Percentiles rank a stretch among this genome's conserved stretches.
Evolutionary conservation across 2,797 vertebrate species (phyloP).

Genomic region (Ctenopoma multispine): DNA sequence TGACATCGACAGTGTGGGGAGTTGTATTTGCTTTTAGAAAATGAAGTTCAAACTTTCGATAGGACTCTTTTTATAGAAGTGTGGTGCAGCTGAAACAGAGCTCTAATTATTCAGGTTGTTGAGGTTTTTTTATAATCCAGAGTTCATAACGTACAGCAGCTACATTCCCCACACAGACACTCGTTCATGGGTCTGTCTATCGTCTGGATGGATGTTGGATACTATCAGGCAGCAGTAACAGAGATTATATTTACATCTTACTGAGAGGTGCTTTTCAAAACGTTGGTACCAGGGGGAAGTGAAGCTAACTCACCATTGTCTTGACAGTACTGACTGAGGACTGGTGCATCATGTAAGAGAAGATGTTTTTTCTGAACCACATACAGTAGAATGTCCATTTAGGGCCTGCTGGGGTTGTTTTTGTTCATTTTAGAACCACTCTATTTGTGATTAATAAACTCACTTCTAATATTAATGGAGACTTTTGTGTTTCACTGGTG

Average conservation of each 20-base stretch:
- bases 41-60: background rate
- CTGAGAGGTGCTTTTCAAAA: too few species aligned
- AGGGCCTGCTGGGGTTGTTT: constrained; percentile 63
- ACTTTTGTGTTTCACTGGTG: constrained; percentile 12
- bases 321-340: constrained; percentile 16
- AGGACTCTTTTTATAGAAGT: constrained; percentile 1
- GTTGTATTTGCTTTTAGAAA: constrained; percentile 20
- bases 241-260: too few species aligned
- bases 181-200: constrained; percentile 4
- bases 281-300: constrained; percentile 17
- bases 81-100: constrained; percentile 12
- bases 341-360: constrained; percentile 20
- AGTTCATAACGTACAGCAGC: constrained; percentile 28
- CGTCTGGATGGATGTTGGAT: background rate
- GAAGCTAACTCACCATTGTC: constrained; percentile 45
- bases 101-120: constrained; percentile 14
- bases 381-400: constrained; percentile 62
- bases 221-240: constrained; percentile 3
- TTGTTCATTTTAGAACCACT: constrained; percentile 80
- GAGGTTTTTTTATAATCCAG: constrained; percentile 31
- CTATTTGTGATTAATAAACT: constrained; percentile 87
- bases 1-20: background rate
- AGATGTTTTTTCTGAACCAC: constrained; percentile 45
- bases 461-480: constrained; percentile 76
- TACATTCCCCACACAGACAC: background rate